These are phyloP conservation scores for Planococcus citri DNA, from an alignment of 1,140 invertebrate genomes.

Conservation along the genomic window DNA sequence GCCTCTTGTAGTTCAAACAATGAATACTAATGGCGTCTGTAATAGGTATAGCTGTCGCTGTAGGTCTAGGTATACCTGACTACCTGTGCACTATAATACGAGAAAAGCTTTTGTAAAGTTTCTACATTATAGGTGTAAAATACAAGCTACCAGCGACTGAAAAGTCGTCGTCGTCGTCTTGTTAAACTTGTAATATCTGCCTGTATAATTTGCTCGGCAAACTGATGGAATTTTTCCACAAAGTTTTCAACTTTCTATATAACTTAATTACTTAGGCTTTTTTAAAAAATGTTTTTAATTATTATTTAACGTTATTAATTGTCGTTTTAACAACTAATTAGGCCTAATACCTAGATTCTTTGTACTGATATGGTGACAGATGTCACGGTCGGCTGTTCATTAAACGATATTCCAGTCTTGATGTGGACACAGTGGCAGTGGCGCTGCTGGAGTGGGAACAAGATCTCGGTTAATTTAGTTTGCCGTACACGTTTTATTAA, in stretches of 20 bases:
- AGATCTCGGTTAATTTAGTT: constrained; percentile 7
- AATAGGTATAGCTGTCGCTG: too few relatives aligned
- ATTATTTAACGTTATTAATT: background rate
- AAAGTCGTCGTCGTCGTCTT: too few relatives aligned
- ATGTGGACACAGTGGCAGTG: too few relatives aligned
- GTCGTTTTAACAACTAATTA: background rate
- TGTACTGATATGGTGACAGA: constrained; percentile 2
- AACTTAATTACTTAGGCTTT: background rate
- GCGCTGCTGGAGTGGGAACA: background rate
- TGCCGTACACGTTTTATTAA: background rate
- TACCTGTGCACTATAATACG: too few relatives aligned
- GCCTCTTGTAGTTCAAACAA: background rate
- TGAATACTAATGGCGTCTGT: background rate
- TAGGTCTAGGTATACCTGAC: too few relatives aligned
- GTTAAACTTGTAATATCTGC: too few relatives aligned
- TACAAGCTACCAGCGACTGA: too few relatives aligned
- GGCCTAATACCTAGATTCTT: background rate
- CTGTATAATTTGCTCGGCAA: too few relatives aligned
- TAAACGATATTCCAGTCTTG: background rate
- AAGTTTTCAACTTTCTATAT: background rate
- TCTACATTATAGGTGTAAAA: too few relatives aligned
- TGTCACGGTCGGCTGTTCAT: constrained; percentile 5
- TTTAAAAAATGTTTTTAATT: background rate
- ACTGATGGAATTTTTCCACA: too few relatives aligned
- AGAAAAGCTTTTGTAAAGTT: background rate